Evolutionary conservation across 2,113 vertebrate genomes (phyloP), one percentile per base, ranked within the genome.

Genomic region (Spheniscus mendiculus): DNA sequence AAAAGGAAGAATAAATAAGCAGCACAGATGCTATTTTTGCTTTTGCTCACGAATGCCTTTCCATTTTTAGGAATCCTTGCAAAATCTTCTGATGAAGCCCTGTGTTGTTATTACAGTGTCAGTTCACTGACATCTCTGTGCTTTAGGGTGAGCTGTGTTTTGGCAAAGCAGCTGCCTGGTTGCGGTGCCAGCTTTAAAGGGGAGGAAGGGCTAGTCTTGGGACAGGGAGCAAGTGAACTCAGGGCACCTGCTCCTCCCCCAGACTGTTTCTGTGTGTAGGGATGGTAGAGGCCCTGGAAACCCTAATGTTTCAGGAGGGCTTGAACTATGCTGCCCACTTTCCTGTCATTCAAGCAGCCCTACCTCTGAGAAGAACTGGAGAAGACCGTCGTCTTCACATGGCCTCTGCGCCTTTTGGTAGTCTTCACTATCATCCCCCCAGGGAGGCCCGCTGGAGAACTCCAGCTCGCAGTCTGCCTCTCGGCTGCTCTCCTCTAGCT

Each of bases 361-460:
- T 98, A 98, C 98, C 98, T 98, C 97, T 86, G 97, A 95, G 17
- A 98, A 93, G 74, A 97, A 93, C 58, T 96, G 97, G 12, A 97
- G 90, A 67, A 97, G 58, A 62, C 42, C 90, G 45, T 96, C 32
- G 0, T 53, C 52, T 89, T 96, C 97, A 93, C 53, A 36, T 69
- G 89, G 83, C 12, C 76, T 87, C 85, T 90, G n/a, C 87, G 93
- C 85, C 85, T 97, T 76, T 47, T 95, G 95, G 83, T 71, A 40
- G 36, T 96, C 95, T 89, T 97, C 91, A 80, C 76, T 93, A 27
- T 82, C 93, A 74, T 88, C 72, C 30, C 89, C 82, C 89, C 96
- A 96, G 56, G 96, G 65, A n/a, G 91, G 61, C 61, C 97, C 97
- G 81, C 91, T 97, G 62, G n/a, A n/a, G n/a, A 78, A 44, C 93